Percentiles rank a stretch among this genome's conserved stretches.
Evolutionary conservation across 2,797 vertebrate genomes (phyloP).

Genomic region (Poecilia picta): DNA sequence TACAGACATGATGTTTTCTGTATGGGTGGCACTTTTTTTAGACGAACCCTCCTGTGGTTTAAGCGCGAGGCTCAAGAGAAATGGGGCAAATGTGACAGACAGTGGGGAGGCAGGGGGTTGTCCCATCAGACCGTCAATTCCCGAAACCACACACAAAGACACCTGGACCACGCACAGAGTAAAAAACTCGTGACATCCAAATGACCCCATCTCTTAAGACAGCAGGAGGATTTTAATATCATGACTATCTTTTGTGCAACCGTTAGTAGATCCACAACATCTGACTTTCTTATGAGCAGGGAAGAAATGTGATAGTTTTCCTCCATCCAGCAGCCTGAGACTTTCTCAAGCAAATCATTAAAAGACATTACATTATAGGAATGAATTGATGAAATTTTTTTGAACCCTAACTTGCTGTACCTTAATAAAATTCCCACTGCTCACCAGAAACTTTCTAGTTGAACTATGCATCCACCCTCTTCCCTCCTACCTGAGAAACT

Average conservation of each 20-base stretch:
- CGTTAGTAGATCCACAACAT: background rate
- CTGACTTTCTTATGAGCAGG: background rate
- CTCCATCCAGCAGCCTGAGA: background rate
- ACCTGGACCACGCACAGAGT: no score
- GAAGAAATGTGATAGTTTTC: background rate
- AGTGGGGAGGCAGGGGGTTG: no score
- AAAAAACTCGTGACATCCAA: background rate
- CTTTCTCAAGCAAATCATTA: background rate
- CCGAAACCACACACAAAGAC: no score
- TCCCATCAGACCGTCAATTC: no score
- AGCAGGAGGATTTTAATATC: background rate
- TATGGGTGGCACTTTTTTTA: background rate
- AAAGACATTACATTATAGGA: background rate
- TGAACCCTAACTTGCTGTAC: background rate
- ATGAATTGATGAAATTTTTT: background rate
- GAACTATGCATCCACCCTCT: background rate
- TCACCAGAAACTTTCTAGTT: constrained; percentile 2
- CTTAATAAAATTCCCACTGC: background rate
- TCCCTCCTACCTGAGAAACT: background rate
- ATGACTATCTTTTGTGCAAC: background rate
- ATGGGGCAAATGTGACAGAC: no score
- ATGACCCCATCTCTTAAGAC: no score
- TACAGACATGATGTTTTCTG: background rate
- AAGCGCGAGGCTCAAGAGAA: no score
- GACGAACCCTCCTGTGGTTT: background rate